Evolutionary conservation across 2,888 invertebrate species (phyloP).

Genomic region (Eupithecia insigniata): DNA sequence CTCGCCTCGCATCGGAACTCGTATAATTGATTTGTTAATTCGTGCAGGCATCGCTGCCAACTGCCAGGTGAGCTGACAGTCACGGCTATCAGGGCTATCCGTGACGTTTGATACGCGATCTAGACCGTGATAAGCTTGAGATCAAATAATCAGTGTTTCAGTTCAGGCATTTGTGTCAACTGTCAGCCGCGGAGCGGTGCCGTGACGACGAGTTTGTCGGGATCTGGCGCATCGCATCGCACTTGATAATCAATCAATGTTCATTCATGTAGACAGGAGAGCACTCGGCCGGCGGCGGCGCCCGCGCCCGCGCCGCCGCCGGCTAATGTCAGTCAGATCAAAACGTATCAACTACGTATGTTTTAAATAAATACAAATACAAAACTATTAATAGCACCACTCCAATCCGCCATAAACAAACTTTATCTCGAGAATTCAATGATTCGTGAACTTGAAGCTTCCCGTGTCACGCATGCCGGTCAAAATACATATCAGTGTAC

Average conservation of each 20-base stretch:
- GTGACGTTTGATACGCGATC: conserved; percentile 2
- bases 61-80: not conserved
- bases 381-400: conserved; percentile 44
- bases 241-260: conserved; percentile 72
- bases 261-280: conserved; percentile 51
- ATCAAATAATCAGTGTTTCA: conserved; percentile 22
- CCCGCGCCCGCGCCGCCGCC: conserved; percentile 27
- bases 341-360: conserved; percentile 36
- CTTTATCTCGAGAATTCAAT: conserved; percentile 18
- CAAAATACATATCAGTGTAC: not conserved
- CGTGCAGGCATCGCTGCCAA: not conserved
- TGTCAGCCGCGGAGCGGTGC: not conserved
- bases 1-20: not conserved
- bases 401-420: conserved; percentile 31
- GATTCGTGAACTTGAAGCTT: conserved; percentile 15
- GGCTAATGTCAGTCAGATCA: conserved; percentile 43
- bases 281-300: conserved; percentile 30
- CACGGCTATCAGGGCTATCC: not conserved
- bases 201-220: conserved; percentile 25
- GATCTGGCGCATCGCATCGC: conserved; percentile 59
- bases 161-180: conserved; percentile 28
- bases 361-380: no score
- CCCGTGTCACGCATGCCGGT: not conserved
- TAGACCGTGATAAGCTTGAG: conserved; percentile 10
- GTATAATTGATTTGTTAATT: not conserved